Evolutionary conservation across 2,888 invertebrate species (phyloP).

Genomic region (Stenchaetothrips biformis): DNA sequence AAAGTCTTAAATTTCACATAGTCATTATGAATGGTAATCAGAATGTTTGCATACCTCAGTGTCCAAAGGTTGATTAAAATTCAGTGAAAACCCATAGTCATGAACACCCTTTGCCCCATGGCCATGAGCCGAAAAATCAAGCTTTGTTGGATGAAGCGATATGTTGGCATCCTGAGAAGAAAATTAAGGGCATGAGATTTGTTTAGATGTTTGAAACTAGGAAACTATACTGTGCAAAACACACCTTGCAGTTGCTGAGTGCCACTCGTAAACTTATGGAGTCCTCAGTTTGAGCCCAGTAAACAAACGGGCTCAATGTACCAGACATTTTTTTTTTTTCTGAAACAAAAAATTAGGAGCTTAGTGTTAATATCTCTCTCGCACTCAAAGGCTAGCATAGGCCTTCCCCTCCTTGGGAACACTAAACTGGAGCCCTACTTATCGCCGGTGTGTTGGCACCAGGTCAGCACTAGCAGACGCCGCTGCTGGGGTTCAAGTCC

Average conservation of each 20-base stretch:
- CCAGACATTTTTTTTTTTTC: not conserved
- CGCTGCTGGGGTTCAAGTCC: no score
- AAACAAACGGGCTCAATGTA: constrained; percentile 67
- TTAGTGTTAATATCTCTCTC: no score
- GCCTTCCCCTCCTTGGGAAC: no score
- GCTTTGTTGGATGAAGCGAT: constrained; percentile 32
- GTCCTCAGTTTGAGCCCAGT: constrained; percentile 86
- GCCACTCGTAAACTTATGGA: constrained; percentile 70
- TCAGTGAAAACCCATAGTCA: constrained; percentile 67
- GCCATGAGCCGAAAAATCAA: constrained; percentile 69
- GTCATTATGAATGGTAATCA: not conserved
- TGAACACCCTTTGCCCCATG: constrained; percentile 73
- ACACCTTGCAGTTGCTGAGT: constrained; percentile 71
- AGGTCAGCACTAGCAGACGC: no score
- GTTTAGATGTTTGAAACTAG: constrained; percentile 28
- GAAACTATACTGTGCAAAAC: constrained; percentile 30
- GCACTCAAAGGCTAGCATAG: no score
- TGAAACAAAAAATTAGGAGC: not conserved
- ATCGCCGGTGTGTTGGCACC: no score
- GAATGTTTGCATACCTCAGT: constrained; percentile 48
- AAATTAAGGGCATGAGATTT: constrained; percentile 29
- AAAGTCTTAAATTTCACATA: not conserved
- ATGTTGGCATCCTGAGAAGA: constrained; percentile 59
- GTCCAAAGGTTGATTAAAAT: constrained; percentile 63
- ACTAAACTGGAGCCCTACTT: no score